Conservation (phyloP, 2,113 vertebrate genomes). For the Myanophis thanlyinensis region DNA sequence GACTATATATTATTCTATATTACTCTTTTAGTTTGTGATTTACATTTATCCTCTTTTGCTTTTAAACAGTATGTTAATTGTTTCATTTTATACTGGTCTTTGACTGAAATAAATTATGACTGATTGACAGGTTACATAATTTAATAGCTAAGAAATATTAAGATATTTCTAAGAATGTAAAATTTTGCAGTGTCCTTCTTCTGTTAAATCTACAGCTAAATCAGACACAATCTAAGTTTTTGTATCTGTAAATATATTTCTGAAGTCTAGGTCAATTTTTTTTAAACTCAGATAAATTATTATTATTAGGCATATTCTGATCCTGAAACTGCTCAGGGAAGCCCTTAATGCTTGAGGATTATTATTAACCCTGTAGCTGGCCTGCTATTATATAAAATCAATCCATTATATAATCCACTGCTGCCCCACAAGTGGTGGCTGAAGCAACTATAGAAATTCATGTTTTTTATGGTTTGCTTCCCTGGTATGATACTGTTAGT, state of each 20-base stretch:
- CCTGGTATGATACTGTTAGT: background rate
- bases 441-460: background rate
- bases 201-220: background rate
- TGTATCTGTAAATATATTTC: background rate
- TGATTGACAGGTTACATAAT: background rate
- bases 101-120: background rate
- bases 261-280: background rate
- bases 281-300: background rate
- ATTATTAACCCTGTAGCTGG: background rate
- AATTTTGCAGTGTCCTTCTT: background rate
- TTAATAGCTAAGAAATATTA: background rate
- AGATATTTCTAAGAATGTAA: background rate
- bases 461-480: background rate
- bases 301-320: background rate
- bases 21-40: background rate
- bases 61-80: background rate
- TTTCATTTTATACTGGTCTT: background rate
- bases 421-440: background rate
- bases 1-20: background rate
- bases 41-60: background rate
- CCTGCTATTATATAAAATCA: background rate
- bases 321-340: background rate
- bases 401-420: background rate
- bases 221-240: background rate
- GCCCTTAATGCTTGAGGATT: background rate